phyloP scores from a whole-genome alignment of 1,140 invertebrate species.

The Belonocnema kinseyi region DNA sequence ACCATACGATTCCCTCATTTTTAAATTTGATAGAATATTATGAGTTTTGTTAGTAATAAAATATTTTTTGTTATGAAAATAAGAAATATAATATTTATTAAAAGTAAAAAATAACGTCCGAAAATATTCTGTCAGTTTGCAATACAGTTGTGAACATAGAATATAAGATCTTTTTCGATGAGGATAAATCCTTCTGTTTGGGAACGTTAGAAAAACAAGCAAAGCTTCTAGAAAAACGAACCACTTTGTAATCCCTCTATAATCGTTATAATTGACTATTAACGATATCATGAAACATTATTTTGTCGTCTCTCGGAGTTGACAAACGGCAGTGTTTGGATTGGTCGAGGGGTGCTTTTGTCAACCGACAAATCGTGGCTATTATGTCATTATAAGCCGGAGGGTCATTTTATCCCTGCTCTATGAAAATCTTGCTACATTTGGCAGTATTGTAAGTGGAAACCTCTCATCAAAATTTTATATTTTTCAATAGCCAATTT shows the following conservation, averaged over 20 bases:
- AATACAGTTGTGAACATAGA: background rate
- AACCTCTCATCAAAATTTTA: no score
- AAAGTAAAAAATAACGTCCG: no score
- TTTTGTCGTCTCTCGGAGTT: background rate
- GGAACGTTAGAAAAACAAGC: slow-evolving; percentile 8
- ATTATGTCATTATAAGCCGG: slow-evolving; percentile 40
- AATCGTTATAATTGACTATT: slow-evolving; percentile 29
- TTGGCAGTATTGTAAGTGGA: background rate
- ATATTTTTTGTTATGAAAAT: no score
- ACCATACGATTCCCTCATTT: no score
- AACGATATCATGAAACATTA: slow-evolving; percentile 16
- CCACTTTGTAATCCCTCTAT: background rate
- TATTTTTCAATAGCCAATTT: no score
- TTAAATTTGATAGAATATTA: no score
- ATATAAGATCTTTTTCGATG: slow-evolving; percentile 25
- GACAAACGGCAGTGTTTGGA: slow-evolving; percentile 13
- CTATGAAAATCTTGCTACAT: background rate
- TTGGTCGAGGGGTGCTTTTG: slow-evolving; percentile 15
- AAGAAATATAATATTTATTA: no score
- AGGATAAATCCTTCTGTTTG: background rate
- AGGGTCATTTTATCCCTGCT: slow-evolving; percentile 23
- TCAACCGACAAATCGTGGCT: slow-evolving; percentile 48
- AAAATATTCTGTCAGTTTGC: no score
- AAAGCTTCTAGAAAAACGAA: slow-evolving; percentile 16
- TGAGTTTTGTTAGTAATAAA: no score